A percentile compares a stretch with the other conserved stretches of the same genome.
phyloP scores from a whole-genome alignment of 2,113 vertebrate genomes.

The Corythornis cristatus region DNA sequence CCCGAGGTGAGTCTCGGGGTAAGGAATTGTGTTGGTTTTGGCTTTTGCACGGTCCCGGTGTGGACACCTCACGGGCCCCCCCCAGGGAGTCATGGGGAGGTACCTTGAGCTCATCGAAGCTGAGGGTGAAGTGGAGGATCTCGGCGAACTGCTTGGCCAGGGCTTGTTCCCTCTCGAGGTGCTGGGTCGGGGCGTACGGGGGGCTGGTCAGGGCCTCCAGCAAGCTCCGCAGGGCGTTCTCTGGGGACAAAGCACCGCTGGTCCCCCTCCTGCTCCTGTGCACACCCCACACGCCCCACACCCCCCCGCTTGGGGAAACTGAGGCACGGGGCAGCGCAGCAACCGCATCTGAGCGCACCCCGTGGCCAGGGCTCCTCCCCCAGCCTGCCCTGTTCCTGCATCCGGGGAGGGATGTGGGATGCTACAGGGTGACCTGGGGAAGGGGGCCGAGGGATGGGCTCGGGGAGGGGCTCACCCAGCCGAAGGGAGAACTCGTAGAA shows the following conservation, averaged over 20 bases:
- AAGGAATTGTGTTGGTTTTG: neutral
- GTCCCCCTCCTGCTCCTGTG: neutral
- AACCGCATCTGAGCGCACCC: fast-evolving
- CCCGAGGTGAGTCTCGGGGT: fast-evolving
- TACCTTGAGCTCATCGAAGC: slow-evolving; percentile 92
- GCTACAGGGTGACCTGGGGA: fast-evolving
- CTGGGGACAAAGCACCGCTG: slow-evolving; percentile 48
- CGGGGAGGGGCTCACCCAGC: slow-evolving; percentile 75
- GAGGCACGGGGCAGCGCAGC: neutral
- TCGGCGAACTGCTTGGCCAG: slow-evolving; percentile 92
- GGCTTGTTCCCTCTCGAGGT: slow-evolving; percentile 89
- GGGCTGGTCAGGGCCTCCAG: slow-evolving; percentile 91
- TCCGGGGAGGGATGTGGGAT: fast-evolving
- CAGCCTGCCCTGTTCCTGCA: fast-evolving
- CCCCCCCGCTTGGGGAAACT: neutral
- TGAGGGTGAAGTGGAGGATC: slow-evolving; percentile 93
- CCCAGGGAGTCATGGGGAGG: neutral
- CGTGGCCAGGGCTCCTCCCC: fast-evolving
- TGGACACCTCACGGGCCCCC: no score
- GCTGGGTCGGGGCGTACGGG: slow-evolving; percentile 89
- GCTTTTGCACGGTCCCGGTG: fast-evolving
- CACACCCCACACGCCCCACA: no score
- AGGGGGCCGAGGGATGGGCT: fast-evolving
- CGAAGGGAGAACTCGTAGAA: slow-evolving; percentile 93
- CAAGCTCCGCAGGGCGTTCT: slow-evolving; percentile 88